Base-by-base conservation (phyloP, 2,888 invertebrate genomes). In the Lordiphosa fenestrarum region DNA sequence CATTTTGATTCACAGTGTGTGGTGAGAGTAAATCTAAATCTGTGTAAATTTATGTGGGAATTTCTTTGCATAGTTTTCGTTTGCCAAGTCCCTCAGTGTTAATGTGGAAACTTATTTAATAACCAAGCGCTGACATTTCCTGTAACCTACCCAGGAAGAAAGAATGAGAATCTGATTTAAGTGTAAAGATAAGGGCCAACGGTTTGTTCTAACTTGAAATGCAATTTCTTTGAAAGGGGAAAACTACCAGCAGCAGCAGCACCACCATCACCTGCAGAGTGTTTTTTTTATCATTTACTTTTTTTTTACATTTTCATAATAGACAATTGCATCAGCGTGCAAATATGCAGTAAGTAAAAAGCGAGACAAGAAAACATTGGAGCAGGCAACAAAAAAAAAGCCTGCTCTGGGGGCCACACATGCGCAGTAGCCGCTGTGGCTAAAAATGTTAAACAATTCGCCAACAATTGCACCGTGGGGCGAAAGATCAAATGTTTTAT, bases 41-140 rank as follows among this genome's bases (percentile, higher is more conserved):
- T 75, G 56, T 71, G 57, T 57, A 75, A 76, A 76, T 76, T 76
- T 83, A 76, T 76, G 75, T 76, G 83, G 80, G 75, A 76, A 80
- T 48, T 59, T 66, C 68, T 71, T 21, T 2, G 25, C 12, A 25
- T 13, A 42, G 30, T 13, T 25, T 30, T 30, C 30, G 12, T 44
- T 44, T 15, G 44, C 13, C 30, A 25, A 25, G 42, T 13, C 30
- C 23, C 30, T 7, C 9, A 23, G 12, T 23, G 12, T 44, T 42
- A 35, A 38, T 46, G 44, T 53, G 53, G 47, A 53, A 71, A 73
- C 72, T 78, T 80, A 64, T 58, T 80, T 69, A 60, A 83, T 71
- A 76, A 75, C 56, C 42, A 53, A 60, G 60, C 66, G 53, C 21
- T 44, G 37, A 40, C 46, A 59, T 58, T 82, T 81, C 74, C 82